A percentile compares a stretch with the other conserved stretches of the same genome.
Evolutionary conservation across 2,113 vertebrate species (phyloP).

Genomic region (Ameiurus melas): DNA sequence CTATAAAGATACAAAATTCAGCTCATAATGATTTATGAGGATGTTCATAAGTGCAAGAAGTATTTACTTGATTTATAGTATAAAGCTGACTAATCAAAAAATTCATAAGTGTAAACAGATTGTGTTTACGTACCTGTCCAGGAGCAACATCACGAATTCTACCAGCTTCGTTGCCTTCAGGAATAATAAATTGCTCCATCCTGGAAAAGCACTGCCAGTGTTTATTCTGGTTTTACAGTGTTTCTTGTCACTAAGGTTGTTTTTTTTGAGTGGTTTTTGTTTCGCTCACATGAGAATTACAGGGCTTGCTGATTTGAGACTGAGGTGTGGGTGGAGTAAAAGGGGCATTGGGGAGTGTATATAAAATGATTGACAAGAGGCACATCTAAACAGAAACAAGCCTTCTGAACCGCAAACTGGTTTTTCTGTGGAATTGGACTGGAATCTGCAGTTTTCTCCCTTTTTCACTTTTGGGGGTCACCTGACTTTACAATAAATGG

Average conservation of each 20-base stretch:
- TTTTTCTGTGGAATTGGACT: not conserved
- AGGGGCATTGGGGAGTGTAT: not conserved
- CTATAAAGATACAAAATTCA: not conserved
- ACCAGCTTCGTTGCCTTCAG: not conserved
- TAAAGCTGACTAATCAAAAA: not conserved
- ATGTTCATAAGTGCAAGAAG: not conserved
- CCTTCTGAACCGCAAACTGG: not conserved
- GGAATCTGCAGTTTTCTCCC: not conserved
- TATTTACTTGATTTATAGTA: not conserved
- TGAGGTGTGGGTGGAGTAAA: not conserved
- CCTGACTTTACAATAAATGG: not conserved
- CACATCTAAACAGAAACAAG: not conserved
- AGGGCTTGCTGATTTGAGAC: not conserved
- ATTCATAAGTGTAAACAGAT: not conserved
- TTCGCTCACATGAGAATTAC: constrained; percentile 3
- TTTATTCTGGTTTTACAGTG: not conserved
- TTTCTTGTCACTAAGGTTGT: not conserved
- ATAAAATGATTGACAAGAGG: not conserved
- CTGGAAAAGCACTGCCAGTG: not conserved
- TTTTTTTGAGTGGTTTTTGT: not conserved
- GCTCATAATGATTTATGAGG: not conserved
- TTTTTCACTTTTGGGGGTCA: not conserved
- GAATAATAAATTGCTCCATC: not conserved
- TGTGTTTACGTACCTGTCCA: not conserved
- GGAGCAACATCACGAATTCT: not conserved